phyloP scores from a whole-genome alignment of 1,140 invertebrate genomes.

The Acromyrmex heyeri region DNA sequence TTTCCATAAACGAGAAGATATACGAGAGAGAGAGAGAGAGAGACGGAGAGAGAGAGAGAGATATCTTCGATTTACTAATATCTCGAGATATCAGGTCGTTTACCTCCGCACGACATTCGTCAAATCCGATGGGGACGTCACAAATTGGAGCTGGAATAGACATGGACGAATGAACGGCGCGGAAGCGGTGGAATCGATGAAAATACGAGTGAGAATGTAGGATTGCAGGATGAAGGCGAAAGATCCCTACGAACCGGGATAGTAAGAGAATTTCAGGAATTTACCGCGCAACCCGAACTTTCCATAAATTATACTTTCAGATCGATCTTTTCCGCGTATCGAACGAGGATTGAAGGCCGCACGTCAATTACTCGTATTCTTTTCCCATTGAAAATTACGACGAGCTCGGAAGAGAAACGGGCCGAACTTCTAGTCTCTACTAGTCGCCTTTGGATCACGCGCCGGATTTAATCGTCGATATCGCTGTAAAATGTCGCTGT shows the following conservation, averaged over 20 bases:
- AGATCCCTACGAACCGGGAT: constrained; percentile 1
- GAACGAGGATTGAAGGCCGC: constrained; percentile 10
- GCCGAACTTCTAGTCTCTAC: too few relatives aligned
- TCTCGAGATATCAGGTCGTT: constrained; percentile 31
- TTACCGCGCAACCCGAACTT: constrained; percentile 23
- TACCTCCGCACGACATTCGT: constrained; percentile 27
- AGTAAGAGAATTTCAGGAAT: constrained; percentile 40
- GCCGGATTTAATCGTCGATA: constrained; percentile 43
- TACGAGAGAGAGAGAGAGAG: background rate
- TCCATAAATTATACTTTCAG: constrained; percentile 62
- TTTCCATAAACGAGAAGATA: constrained; percentile 38
- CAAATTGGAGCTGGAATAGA: constrained; percentile 50
- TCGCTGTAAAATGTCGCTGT: constrained; percentile 34
- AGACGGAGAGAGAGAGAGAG: background rate
- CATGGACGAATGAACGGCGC: constrained; percentile 7
- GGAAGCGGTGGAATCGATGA: constrained; percentile 17
- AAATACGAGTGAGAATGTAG: constrained; percentile 22
- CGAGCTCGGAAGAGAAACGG: background rate
- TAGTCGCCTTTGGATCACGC: background rate
- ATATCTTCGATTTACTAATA: constrained; percentile 25
- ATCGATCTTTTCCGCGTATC: constrained; percentile 51
- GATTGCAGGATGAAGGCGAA: constrained; percentile 15
- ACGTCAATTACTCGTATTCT: constrained; percentile 48
- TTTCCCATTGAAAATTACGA: constrained; percentile 28
- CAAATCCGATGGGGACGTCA: constrained; percentile 41